A percentile compares a stretch with the other conserved stretches of the same genome.
These are phyloP conservation scores for Archivesica marissinica DNA, from an alignment of 1,140 invertebrate species.

Conservation along the genomic window DNA sequence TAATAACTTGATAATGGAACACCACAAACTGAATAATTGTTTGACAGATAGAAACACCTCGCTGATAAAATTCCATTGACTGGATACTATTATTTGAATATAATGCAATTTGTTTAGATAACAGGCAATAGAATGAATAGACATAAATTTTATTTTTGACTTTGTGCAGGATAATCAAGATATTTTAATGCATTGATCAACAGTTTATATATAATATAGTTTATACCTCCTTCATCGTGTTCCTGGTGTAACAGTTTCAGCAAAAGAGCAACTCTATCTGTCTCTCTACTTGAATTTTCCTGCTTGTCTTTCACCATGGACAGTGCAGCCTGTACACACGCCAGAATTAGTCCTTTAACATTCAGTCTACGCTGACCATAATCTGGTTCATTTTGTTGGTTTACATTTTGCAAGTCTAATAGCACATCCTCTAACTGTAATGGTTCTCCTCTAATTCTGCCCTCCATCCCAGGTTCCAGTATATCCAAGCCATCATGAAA, in stretches of 20 bases:
- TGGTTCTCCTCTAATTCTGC: background rate
- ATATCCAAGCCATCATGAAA: background rate
- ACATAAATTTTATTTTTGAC: no score
- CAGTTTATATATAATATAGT: no score
- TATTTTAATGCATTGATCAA: no score
- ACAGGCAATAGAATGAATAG: no score
- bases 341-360: slow-evolving; percentile 16
- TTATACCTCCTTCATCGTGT: background rate
- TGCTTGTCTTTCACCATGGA: slow-evolving; percentile 48
- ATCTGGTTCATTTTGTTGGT: background rate
- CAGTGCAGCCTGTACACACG: slow-evolving; percentile 40
- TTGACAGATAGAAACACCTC: no score
- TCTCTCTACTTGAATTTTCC: slow-evolving; percentile 19
- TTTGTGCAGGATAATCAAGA: no score
- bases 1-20: no score
- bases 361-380: slow-evolving; percentile 10
- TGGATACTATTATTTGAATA: no score
- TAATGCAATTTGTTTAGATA: no score
- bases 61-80: no score
- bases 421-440: slow-evolving; percentile 21
- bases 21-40: no score
- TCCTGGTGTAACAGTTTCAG: slow-evolving; percentile 10
- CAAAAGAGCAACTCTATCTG: slow-evolving; percentile 36
- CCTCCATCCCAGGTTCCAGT: background rate
- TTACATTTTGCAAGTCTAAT: background rate